Percentiles rank a stretch among this genome's conserved stretches.
Evolutionary conservation across 2,888 invertebrate genomes (phyloP).

Genomic region (Melitaea athalia): DNA sequence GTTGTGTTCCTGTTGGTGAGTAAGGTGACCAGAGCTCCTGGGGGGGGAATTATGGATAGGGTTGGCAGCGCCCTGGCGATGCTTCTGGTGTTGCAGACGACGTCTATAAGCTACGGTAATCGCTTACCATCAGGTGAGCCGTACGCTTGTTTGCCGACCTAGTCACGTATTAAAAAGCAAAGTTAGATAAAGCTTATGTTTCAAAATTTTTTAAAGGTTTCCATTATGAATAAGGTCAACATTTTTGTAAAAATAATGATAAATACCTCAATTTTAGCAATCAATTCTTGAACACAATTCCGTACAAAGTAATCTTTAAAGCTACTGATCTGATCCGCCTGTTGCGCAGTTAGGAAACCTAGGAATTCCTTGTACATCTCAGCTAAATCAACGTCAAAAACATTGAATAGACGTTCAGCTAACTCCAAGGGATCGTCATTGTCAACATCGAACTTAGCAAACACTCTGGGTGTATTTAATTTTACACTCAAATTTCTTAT

Average conservation of each 20-base stretch:
- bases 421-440: slow-evolving; percentile 49
- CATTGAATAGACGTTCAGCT: slow-evolving; percentile 46
- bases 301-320: slow-evolving; percentile 66
- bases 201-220: no score
- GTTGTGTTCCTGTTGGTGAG: no score
- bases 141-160: no score
- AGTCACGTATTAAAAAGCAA: no score
- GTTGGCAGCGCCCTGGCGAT: no score
- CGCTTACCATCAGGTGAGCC: no score
- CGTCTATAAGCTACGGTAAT: no score
- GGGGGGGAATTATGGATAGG: no score
- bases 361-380: slow-evolving; percentile 67
- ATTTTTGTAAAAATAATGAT: not conserved
- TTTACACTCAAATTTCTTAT: slow-evolving; percentile 47
- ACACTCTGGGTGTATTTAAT: slow-evolving; percentile 43
- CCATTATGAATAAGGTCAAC: no score
- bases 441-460: slow-evolving; percentile 53
- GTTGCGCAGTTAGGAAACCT: slow-evolving; percentile 64
- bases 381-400: slow-evolving; percentile 49
- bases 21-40: no score
- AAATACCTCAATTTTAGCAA: slow-evolving; percentile 58
- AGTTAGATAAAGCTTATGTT: no score
- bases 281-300: slow-evolving; percentile 53
- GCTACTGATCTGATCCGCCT: slow-evolving; percentile 57
- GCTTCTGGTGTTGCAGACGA: no score